Evolutionary conservation across 2,888 invertebrate genomes (phyloP).

Genomic region (Bugulina stolonifera): DNA sequence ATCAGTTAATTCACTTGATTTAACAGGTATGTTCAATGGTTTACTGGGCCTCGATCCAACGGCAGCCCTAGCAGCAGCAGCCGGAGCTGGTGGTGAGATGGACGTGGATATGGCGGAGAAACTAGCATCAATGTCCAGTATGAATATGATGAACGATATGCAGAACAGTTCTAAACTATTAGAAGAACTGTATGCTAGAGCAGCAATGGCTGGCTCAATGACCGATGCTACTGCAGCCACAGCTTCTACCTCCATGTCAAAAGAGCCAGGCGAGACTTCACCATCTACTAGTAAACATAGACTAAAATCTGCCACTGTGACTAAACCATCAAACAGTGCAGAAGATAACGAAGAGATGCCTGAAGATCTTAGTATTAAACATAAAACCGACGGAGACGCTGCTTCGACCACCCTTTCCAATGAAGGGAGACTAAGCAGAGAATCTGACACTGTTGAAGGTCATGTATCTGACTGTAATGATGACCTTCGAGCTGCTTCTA

Average conservation of each 20-base stretch:
- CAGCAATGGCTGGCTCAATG: not conserved
- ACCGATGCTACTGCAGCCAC: not conserved
- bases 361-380: slow-evolving; percentile 11
- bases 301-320: not conserved
- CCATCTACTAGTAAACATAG: not conserved
- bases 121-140: not conserved
- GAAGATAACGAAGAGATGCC: not conserved
- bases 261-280: slow-evolving; percentile 14
- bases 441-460: not conserved
- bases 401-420: not conserved
- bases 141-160: not conserved
- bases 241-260: not conserved
- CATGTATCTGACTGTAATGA: not conserved
- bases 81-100: not conserved
- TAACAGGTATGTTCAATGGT: slow-evolving; percentile 14
- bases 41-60: not conserved
- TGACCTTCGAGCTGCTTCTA: not conserved
- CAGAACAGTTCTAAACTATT: not conserved
- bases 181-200: slow-evolving; percentile 10
- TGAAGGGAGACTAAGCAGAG: slow-evolving; percentile 2
- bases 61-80: slow-evolving; percentile 9
- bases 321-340: not conserved
- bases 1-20: not conserved
- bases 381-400: not conserved
- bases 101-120: slow-evolving; percentile 1